These are phyloP conservation scores for Spilarctia lutea DNA, from an alignment of 2,888 invertebrate genomes.

Conservation along the genomic window DNA sequence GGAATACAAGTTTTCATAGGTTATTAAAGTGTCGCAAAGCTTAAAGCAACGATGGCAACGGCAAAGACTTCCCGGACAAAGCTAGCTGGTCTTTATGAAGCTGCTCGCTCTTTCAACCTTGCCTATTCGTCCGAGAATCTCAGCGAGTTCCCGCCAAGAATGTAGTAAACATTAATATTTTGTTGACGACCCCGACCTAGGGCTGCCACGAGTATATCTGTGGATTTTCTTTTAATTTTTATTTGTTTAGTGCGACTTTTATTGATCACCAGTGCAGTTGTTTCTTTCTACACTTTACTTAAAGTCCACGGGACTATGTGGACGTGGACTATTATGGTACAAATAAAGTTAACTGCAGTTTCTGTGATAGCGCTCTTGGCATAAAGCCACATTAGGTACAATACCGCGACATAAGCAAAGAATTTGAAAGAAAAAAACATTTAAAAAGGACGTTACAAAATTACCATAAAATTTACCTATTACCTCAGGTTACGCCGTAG, in stretches of 20 bases:
- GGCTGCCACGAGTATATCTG: neutral
- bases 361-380: too few species aligned
- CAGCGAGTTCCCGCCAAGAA: conserved; percentile 11
- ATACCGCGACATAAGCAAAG: too few species aligned
- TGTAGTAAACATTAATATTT: conserved; percentile 23
- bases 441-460: too few species aligned
- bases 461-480: too few species aligned
- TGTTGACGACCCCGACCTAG: conserved; percentile 15
- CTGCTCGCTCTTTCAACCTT: conserved; percentile 15
- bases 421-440: too few species aligned
- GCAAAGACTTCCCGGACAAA: conserved; percentile 2
- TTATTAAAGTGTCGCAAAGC: conserved; percentile 9
- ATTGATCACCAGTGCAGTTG: neutral
- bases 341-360: too few species aligned
- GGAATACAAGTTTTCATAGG: neutral
- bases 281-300: neutral
- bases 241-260: neutral
- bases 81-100: conserved; percentile 11
- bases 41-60: neutral
- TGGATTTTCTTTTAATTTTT: neutral
- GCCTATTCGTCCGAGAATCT: conserved; percentile 19
- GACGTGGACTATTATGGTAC: too few species aligned
- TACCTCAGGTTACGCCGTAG: neutral
- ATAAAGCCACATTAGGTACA: too few species aligned
- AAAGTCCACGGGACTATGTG: too few species aligned